Evolutionary conservation across 2,797 vertebrate species (phyloP).

Genomic region (Melopsittacus undulatus): DNA sequence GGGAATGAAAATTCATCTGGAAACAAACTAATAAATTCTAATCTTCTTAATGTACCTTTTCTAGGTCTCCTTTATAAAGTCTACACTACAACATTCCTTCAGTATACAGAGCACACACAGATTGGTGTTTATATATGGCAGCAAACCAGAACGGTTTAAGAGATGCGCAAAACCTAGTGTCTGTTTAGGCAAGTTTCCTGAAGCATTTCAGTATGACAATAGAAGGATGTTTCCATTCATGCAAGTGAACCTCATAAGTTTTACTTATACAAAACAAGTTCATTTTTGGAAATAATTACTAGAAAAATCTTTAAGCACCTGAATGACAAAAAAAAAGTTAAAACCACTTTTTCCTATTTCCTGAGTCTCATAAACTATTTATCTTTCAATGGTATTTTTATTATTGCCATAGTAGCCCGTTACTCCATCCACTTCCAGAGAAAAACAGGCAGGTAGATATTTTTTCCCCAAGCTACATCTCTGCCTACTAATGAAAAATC

Average conservation of each 20-base stretch:
- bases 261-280: constrained; percentile 26
- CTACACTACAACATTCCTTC: neutral
- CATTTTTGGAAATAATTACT: constrained; percentile 1
- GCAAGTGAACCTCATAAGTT: neutral
- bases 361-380: neutral
- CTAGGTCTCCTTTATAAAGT: neutral
- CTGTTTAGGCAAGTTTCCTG: constrained; percentile 5
- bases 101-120: neutral
- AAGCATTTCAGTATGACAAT: neutral
- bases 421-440: constrained; percentile 4
- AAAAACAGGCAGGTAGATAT: neutral
- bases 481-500: constrained; percentile 34
- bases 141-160: neutral
- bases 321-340: neutral
- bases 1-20: neutral
- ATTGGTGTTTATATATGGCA: neutral
- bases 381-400: neutral
- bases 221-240: constrained; percentile 10
- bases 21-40: neutral
- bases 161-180: neutral
- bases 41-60: neutral
- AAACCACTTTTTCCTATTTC: neutral
- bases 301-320: neutral
- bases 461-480: neutral
- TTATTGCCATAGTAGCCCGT: neutral